Base-by-base conservation (phyloP, 1,140 invertebrate species). In the Glomeris maerens region DNA sequence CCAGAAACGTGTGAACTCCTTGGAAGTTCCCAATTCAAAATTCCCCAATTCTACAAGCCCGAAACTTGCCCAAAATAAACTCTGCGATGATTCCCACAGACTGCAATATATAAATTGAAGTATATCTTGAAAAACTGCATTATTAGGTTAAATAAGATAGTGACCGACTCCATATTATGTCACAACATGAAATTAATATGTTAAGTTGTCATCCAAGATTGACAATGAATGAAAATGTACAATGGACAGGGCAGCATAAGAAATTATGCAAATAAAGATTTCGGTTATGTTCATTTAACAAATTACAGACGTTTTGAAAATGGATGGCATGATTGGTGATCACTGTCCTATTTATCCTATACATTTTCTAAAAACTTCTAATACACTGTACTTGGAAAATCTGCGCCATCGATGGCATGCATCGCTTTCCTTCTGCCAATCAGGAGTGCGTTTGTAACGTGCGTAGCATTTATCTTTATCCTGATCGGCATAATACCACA, bases 401-500 rank as follows among this genome's bases (percentile, higher is more conserved):
- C 84, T 71, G 62, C 84, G 72, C 83, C 84, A 90, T 48, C 85
- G 85, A 0, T 78, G 76, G 56, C 85, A 89, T 7, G 85, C 82
- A 54, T 83, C 79, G 51, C 84, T 81, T 58, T 83, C 75, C 53
- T 78, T 78, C 57, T 84, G 79, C 53, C 84, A 84, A 59, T 85
- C 83, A 0, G 79, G 72, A 3, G 76, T 55, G 22, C 78, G 80
- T n/a, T 69, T 74, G 2, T 76, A 76, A 25, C 73, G 62, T 52
- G 83, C 79, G 58, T 85, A 83, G 62, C 88, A 93, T 60, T 86
- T 85, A 40, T 75, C 73, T 60, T 81, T 83, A 60, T 91, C 83
- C 56, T 89, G 68, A 56, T 89, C 83, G n/a, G 89, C 84, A 62
- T 94, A 95, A 64, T 93, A 95, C 90, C 89, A 94, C 60, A 93